These are phyloP conservation scores for Pionites leucogaster DNA, from an alignment of 2,113 vertebrate genomes.

Conservation along the genomic window DNA sequence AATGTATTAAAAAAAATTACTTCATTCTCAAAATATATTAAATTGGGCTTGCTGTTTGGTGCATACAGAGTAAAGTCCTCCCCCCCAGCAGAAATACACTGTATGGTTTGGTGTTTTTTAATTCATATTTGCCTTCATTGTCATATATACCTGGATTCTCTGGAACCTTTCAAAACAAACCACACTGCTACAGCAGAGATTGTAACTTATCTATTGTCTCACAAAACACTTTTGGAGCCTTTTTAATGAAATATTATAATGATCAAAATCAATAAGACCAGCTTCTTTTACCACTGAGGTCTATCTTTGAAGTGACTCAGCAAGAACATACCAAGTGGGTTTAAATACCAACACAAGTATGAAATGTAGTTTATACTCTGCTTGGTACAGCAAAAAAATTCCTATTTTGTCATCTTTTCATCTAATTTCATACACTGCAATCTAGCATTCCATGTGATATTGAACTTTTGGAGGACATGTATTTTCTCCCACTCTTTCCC, in stretches of 20 bases:
- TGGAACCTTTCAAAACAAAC: background rate
- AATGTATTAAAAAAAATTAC: background rate
- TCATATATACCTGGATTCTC: background rate
- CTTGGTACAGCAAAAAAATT: background rate
- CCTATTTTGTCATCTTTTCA: background rate
- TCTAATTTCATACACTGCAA: background rate
- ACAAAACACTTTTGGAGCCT: background rate
- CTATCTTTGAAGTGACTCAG: background rate
- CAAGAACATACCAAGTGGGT: background rate
- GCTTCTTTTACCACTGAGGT: background rate
- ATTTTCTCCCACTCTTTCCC: background rate
- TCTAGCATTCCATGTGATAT: background rate
- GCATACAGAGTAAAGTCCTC: background rate
- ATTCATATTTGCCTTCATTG: background rate
- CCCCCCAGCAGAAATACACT: background rate
- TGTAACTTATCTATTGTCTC: background rate
- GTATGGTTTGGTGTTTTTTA: background rate
- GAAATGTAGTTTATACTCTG: background rate
- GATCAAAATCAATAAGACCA: background rate
- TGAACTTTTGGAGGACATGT: background rate
- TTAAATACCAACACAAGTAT: background rate
- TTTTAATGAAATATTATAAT: background rate
- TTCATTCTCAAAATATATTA: conserved; percentile 25
- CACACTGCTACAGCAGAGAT: background rate
- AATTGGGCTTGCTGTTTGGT: background rate